Conservation (phyloP, 2,113 vertebrate genomes). For the Sapayoa aenigma region DNA sequence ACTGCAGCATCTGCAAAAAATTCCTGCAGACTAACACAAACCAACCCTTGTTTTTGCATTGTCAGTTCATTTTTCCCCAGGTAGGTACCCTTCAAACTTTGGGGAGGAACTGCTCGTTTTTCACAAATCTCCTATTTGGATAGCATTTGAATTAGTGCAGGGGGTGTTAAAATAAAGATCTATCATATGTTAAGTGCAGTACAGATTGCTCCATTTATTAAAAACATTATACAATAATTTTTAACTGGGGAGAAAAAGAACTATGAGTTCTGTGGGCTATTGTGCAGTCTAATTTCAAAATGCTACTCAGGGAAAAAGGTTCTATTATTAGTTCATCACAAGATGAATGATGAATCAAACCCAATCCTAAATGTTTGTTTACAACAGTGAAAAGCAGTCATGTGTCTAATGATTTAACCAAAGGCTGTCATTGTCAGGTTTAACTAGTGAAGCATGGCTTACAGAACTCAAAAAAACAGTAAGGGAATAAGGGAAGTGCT, state of each 20-base stretch:
- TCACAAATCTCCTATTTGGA: not conserved
- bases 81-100: not conserved
- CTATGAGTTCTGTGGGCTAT: not conserved
- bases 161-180: not conserved
- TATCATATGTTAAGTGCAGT: not conserved
- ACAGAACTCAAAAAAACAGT: not conserved
- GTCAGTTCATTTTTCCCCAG: not conserved
- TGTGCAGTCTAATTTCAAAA: constrained; percentile 39
- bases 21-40: not conserved
- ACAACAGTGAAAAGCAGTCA: constrained; percentile 27
- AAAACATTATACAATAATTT: not conserved
- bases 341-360: constrained; percentile 57
- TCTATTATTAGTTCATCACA: constrained; percentile 58
- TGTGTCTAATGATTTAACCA: constrained; percentile 12
- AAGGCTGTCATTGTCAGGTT: constrained; percentile 8
- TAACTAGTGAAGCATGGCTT: not conserved
- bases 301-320: not conserved
- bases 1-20: not conserved
- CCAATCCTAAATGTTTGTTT: constrained; percentile 29
- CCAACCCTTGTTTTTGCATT: not conserved
- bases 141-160: not conserved
- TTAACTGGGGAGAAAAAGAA: not conserved
- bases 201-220: not conserved
- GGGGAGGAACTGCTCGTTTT: not conserved
- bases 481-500: not conserved